Evolutionary conservation across 1,140 invertebrate species (phyloP).

Genomic region (Holotrichia oblita): DNA sequence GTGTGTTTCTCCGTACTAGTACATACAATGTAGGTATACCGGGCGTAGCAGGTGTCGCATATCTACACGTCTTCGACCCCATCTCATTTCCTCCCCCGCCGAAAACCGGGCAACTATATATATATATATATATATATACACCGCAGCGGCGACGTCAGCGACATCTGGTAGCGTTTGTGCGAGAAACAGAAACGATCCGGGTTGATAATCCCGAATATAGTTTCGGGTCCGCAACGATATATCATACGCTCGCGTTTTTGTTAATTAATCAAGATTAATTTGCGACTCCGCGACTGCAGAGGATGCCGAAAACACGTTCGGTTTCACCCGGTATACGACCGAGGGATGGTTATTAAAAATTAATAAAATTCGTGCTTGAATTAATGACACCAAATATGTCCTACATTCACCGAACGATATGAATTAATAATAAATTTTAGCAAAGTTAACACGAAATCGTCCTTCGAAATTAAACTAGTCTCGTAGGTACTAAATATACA

Average conservation of each 20-base stretch:
- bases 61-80: not conserved
- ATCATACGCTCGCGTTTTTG: slow-evolving; percentile 25
- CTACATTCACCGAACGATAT: no score
- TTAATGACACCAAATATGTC: no score
- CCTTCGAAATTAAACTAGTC: not conserved
- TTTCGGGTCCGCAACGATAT: slow-evolving; percentile 11
- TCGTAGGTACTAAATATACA: no score
- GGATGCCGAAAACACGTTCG: not conserved
- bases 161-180: not conserved
- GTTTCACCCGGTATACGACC: not conserved
- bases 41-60: slow-evolving; percentile 14
- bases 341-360: no score
- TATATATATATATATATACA: no score
- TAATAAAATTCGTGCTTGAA: no score
- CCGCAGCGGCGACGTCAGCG: not conserved
- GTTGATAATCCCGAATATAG: not conserved
- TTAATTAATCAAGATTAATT: slow-evolving; percentile 28
- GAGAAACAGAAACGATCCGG: not conserved
- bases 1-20: not conserved
- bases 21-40: no score
- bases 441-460: not conserved
- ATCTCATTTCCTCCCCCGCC: slow-evolving; percentile 26
- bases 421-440: no score
- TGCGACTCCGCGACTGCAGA: not conserved
- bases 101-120: not conserved